Percentiles rank a stretch among this genome's conserved stretches.
These are phyloP conservation scores for Sebastes flavidus DNA, from an alignment of 2,797 vertebrate genomes.

Conservation along the genomic window DNA sequence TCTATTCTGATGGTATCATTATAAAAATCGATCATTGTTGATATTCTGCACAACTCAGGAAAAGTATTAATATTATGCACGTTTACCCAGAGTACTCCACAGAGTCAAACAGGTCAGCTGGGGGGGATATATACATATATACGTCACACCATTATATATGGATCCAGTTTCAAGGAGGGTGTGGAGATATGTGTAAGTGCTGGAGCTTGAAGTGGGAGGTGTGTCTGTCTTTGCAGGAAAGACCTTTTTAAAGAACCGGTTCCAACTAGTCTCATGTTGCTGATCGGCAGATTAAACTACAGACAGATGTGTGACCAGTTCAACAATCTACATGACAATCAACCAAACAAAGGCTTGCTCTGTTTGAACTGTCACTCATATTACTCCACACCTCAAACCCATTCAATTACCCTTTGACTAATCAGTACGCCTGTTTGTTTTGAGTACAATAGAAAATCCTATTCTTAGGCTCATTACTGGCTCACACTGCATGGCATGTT, in stretches of 20 bases:
- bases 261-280: background rate
- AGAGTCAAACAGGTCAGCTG: background rate
- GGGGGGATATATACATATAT: too few species aligned
- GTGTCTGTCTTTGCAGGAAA: background rate
- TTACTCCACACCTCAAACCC: background rate
- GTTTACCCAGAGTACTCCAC: background rate
- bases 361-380: background rate
- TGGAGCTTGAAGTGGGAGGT: background rate
- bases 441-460: background rate
- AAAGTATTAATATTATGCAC: background rate
- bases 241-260: conserved; percentile 14
- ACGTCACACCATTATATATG: background rate
- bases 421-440: background rate
- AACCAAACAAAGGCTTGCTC: background rate
- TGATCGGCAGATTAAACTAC: background rate
- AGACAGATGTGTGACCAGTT: background rate
- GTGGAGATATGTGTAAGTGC: background rate
- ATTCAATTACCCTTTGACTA: background rate
- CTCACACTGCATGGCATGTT: background rate
- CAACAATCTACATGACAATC: background rate
- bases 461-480: background rate
- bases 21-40: background rate
- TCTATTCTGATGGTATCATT: background rate
- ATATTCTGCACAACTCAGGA: background rate
- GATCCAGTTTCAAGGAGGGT: conserved; percentile 16